Evolutionary conservation across 2,888 invertebrate species (phyloP).

Genomic region (Mesochorus sp.): DNA sequence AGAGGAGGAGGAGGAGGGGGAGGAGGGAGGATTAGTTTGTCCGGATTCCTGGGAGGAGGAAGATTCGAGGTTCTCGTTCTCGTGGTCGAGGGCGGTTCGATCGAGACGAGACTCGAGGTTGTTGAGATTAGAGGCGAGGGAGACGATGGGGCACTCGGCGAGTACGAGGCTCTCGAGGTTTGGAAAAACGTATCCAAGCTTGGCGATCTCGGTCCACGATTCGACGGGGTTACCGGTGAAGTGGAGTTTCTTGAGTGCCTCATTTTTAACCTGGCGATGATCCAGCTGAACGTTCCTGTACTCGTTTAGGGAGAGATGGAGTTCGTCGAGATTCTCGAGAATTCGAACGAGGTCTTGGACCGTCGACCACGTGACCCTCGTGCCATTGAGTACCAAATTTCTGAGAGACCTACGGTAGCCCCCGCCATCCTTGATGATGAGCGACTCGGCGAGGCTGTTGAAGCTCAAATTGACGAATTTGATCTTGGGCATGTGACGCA

Average conservation of each 20-base stretch:
- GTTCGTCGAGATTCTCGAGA: slow-evolving; percentile 92
- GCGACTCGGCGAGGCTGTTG: slow-evolving; percentile 90
- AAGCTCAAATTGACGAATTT: slow-evolving; percentile 96
- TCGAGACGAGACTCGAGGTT: too few species aligned
- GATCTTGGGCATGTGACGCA: slow-evolving; percentile 93
- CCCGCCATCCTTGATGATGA: slow-evolving; percentile 83
- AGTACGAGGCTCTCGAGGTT: slow-evolving; percentile 92
- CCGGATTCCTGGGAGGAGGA: too few species aligned
- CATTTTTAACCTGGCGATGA: slow-evolving; percentile 83
- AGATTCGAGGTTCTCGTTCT: slow-evolving; percentile 62
- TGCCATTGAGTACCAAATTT: slow-evolving; percentile 93
- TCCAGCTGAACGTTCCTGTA: slow-evolving; percentile 89
- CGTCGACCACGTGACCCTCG: slow-evolving; percentile 92
- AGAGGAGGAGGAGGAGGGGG: too few species aligned
- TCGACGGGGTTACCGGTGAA: slow-evolving; percentile 94
- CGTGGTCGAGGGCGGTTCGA: too few species aligned
- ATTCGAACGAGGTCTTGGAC: slow-evolving; percentile 90
- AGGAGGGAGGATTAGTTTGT: too few species aligned
- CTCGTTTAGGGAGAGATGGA: slow-evolving; percentile 96
- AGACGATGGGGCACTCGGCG: slow-evolving; percentile 91
- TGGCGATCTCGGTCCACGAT: slow-evolving; percentile 92
- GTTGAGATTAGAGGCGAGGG: slow-evolving; percentile 78
- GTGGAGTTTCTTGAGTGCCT: slow-evolving; percentile 90
- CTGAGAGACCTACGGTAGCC: slow-evolving; percentile 82
- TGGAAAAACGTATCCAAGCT: slow-evolving; percentile 93